Percentiles rank a stretch among this genome's conserved stretches.
Evolutionary conservation across 2,797 vertebrate species (phyloP).

Genomic region (Phrynocephalus forsythii): DNA sequence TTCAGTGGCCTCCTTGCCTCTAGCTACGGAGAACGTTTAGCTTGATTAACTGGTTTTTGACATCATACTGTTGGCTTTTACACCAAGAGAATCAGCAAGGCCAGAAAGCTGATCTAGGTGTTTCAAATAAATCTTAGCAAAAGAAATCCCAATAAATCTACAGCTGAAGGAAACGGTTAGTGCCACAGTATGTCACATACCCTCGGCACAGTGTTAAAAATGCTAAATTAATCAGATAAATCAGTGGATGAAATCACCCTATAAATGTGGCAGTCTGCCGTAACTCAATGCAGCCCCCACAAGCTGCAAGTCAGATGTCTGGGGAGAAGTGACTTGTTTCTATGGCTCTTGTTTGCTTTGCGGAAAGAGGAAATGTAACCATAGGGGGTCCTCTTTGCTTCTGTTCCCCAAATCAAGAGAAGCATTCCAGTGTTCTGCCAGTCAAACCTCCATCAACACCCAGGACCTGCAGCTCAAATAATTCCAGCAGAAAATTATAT

Average conservation of each 20-base stretch:
- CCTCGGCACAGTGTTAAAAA: conserved; percentile 70
- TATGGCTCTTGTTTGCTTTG: conserved; percentile 56
- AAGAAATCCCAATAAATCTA: conserved; percentile 65
- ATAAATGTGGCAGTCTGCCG: conserved; percentile 71
- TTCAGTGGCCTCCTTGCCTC: neutral
- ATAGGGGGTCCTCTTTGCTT: conserved; percentile 54
- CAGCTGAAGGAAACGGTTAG: conserved; percentile 66
- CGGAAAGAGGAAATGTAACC: conserved; percentile 16
- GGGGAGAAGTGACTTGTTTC: conserved; percentile 42
- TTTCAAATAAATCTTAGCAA: conserved; percentile 63
- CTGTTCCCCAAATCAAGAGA: conserved; percentile 55
- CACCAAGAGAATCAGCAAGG: conserved; percentile 38
- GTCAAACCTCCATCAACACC: too few species aligned
- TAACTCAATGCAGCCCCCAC: conserved; percentile 70
- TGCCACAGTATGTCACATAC: conserved; percentile 64
- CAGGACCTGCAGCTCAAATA: too few species aligned
- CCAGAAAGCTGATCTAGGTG: conserved; percentile 41
- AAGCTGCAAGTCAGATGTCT: conserved; percentile 61
- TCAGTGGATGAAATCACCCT: conserved; percentile 76
- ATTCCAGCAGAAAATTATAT: too few species aligned
- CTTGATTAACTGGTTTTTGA: neutral
- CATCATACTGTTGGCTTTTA: conserved; percentile 11
- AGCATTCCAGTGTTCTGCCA: conserved; percentile 7
- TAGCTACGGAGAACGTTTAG: conserved; percentile 22
- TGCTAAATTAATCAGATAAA: conserved; percentile 71